These are phyloP conservation scores for Bimastos eiseni DNA, from an alignment of 2,888 invertebrate genomes.

Conservation along the genomic window DNA sequence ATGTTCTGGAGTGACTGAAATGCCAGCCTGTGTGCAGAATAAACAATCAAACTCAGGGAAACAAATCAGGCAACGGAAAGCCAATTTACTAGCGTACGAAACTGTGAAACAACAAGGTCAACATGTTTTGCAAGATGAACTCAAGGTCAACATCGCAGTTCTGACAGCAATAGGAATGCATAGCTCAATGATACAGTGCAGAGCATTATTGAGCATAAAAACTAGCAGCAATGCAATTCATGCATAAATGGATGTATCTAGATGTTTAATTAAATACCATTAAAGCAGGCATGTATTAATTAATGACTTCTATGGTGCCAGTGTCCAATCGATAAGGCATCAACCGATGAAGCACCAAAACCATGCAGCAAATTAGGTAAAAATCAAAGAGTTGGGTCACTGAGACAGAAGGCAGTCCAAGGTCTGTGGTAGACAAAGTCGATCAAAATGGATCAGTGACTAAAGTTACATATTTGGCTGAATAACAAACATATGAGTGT, in stretches of 20 bases:
- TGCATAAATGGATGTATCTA: background rate
- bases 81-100: background rate
- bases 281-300: background rate
- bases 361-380: too few relatives aligned
- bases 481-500: too few relatives aligned
- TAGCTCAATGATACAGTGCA: background rate
- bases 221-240: background rate
- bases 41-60: background rate
- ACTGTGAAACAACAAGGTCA: background rate
- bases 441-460: too few relatives aligned
- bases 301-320: too few relatives aligned
- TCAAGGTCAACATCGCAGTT: background rate
- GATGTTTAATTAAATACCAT: background rate
- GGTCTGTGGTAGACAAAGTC: too few relatives aligned
- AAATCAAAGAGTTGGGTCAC: too few relatives aligned
- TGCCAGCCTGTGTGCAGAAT: slow-evolving; percentile 68
- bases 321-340: too few relatives aligned
- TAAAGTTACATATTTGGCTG: too few relatives aligned
- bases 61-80: background rate
- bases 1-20: slow-evolving; percentile 93
- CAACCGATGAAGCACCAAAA: too few relatives aligned
- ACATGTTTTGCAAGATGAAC: background rate
- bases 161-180: background rate
- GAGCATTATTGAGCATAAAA: background rate
- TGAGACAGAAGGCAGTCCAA: too few relatives aligned